These are phyloP conservation scores for Clarias batrachus DNA, from an alignment of 2,113 vertebrate species.

Conservation along the genomic window DNA sequence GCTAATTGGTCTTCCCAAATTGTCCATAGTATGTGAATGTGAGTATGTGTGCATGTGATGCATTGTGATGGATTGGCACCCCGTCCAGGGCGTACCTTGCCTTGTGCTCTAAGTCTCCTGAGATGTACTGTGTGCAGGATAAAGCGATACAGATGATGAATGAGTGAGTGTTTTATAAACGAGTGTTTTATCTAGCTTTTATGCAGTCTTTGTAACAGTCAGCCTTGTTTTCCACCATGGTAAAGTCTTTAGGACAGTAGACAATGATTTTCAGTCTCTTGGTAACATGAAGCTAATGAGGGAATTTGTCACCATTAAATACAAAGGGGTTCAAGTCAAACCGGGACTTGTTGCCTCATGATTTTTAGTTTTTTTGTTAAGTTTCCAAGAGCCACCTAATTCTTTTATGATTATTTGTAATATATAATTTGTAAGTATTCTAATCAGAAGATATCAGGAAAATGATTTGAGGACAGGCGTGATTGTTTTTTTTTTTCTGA, in stretches of 20 bases:
- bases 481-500: neutral
- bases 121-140: too few relatives aligned
- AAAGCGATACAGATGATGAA: too few relatives aligned
- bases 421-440: neutral
- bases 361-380: neutral
- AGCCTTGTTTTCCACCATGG: neutral
- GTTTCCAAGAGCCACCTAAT: neutral
- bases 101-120: too few relatives aligned
- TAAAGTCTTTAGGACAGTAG: neutral
- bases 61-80: too few relatives aligned
- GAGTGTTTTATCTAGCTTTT: too few relatives aligned
- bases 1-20: too few relatives aligned
- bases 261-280: neutral
- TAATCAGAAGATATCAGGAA: neutral
- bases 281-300: neutral
- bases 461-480: too few relatives aligned
- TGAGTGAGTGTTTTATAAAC: too few relatives aligned
- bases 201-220: neutral
- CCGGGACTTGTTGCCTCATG: too few relatives aligned
- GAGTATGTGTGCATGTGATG: too few relatives aligned
- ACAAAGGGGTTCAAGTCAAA: neutral
- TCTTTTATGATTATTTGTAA: neutral
- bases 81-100: too few relatives aligned
- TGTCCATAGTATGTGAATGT: too few relatives aligned
- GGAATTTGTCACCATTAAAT: neutral